Evolutionary conservation across 2,888 invertebrate genomes (phyloP).

Genomic region (Cephus nigrinus): DNA sequence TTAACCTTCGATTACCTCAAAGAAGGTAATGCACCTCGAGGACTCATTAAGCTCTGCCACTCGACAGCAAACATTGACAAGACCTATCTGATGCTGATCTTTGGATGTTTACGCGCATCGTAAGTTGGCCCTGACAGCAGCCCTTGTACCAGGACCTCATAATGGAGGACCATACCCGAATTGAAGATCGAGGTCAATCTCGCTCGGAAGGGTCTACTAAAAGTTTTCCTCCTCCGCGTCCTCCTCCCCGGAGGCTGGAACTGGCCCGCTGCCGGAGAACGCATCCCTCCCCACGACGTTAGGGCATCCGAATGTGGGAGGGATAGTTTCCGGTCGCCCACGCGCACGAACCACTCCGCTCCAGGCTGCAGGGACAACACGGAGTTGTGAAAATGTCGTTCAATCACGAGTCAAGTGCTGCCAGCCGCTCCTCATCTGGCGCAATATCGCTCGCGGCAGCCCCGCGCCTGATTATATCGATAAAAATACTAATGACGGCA

Average conservation of each 20-base stretch:
- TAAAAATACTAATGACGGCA: background rate
- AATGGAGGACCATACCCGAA: background rate
- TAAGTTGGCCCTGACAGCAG: background rate
- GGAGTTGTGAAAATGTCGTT: conserved; percentile 27
- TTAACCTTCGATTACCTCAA: background rate
- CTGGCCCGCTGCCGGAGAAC: conserved; percentile 18
- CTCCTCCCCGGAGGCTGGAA: background rate
- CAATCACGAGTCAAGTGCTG: conserved; percentile 16
- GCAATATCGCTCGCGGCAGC: background rate
- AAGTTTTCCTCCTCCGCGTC: conserved; percentile 9
- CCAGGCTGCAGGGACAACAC: conserved; percentile 6
- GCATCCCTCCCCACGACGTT: conserved; percentile 29
- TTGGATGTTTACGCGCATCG: background rate
- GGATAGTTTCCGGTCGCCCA: conserved; percentile 68
- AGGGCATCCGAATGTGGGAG: conserved; percentile 67
- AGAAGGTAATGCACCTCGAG: background rate
- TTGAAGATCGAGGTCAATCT: background rate
- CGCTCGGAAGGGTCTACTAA: background rate
- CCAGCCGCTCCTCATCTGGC: background rate
- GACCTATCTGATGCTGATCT: background rate
- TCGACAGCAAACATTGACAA: background rate
- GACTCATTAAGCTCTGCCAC: background rate
- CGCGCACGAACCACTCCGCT: conserved; percentile 50
- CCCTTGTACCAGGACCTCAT: background rate
- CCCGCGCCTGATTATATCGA: background rate